Evolutionary conservation across 2,113 vertebrate genomes (phyloP), one percentile per base, ranked within the genome.

Genomic region (Seriola aureovittata): DNA sequence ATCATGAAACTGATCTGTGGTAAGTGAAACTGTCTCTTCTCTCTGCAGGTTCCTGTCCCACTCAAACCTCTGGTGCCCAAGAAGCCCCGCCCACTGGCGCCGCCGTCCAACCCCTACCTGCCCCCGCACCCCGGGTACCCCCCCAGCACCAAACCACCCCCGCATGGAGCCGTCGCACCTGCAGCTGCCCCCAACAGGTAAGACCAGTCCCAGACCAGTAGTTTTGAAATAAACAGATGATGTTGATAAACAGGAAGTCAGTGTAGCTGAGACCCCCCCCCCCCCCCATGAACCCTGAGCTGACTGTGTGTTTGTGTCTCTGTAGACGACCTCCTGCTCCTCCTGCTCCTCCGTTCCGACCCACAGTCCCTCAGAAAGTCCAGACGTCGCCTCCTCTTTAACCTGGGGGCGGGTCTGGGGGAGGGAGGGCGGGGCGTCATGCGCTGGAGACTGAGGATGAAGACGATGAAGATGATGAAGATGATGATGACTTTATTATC

Each of bases 61-160:
- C 73, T 78, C 34, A 95, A 92, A 82, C 93, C 94, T 13, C 73
- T 92, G 5, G 91, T 92, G 16, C 93, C 95, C 10, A 86, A 59
- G 8, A 95, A 95, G 79, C 94, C 94, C 21, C 77, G 84, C 75
- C 90, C 83, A 0, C 46, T 80, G 64, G 85, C 44, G 4, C 79
- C 81, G 0, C 88, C 68, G 0, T 10, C 82, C 16, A 85, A 84
- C 14, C 79, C 74, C 16, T 60, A 59, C 25, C 3, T 44, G 3
- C 75, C 63, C 0, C 72, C 75, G 4, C 84, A 67, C 54, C 63
- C 67, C 11, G 6, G 40, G 84, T 64, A 72, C 76, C 2, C 46
- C 66, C 1, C 58, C 75, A 36, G 7, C 85, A 12, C 62, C 80
- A 80, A 78, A 40, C 66, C 72, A 0, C 36, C 17, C 0, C 34